phyloP scores from a whole-genome alignment of 1,140 invertebrate genomes.

The Elymnias hypermnestra region DNA sequence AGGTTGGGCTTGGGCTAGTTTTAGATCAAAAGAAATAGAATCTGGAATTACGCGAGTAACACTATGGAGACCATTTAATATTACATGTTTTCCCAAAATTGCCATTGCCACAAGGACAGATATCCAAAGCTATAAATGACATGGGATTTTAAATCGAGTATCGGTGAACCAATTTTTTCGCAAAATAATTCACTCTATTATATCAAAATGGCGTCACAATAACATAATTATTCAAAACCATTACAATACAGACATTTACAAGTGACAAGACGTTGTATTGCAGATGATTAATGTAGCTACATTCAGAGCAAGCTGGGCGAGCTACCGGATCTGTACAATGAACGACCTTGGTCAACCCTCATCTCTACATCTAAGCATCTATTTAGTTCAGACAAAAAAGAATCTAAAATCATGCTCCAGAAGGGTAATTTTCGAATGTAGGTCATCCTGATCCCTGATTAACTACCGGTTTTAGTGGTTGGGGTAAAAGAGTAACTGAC shows the following conservation, averaged over 20 bases:
- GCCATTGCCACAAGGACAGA: too few relatives aligned
- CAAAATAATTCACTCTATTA: too few relatives aligned
- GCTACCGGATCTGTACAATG: slow-evolving; percentile 48
- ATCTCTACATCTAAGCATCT: slow-evolving; percentile 17
- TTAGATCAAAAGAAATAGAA: too few relatives aligned
- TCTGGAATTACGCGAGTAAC: too few relatives aligned
- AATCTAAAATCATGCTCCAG: slow-evolving; percentile 10
- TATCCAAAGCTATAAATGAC: too few relatives aligned
- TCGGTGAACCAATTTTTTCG: too few relatives aligned
- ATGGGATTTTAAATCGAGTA: too few relatives aligned
- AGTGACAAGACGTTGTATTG: slow-evolving; percentile 12
- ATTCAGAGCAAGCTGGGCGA: slow-evolving; percentile 6
- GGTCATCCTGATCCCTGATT: slow-evolving; percentile 4
- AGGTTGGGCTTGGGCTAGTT: too few relatives aligned
- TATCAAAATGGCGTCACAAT: too few relatives aligned
- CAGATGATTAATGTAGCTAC: slow-evolving; percentile 13
- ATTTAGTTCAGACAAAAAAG: slow-evolving; percentile 2
- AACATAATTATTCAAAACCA: too few relatives aligned
- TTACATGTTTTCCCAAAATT: too few relatives aligned
- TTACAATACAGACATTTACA: neutral
- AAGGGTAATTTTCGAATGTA: slow-evolving; percentile 11
- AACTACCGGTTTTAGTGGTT: slow-evolving; percentile 23
- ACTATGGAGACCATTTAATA: too few relatives aligned
- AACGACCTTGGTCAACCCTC: slow-evolving; percentile 61
- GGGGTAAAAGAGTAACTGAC: slow-evolving; percentile 11